These are phyloP conservation scores for Hypotaenidia philippensis DNA, from an alignment of 2,797 vertebrate genomes.

Conservation along the genomic window DNA sequence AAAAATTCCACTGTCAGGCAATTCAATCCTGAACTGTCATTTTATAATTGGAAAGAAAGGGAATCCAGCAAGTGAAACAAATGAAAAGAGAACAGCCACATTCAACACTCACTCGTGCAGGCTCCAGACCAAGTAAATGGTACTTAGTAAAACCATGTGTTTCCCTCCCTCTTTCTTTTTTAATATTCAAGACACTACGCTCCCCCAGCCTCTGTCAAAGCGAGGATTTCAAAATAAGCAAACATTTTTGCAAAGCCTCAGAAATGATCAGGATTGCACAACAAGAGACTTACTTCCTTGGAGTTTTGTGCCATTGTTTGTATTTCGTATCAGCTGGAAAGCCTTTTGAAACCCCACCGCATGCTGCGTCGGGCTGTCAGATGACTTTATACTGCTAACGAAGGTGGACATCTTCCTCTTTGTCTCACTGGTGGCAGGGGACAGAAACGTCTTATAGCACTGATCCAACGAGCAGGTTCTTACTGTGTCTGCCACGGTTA, in stretches of 20 bases:
- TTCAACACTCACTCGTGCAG: background rate
- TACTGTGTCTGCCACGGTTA: conserved; percentile 91
- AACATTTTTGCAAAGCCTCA: background rate
- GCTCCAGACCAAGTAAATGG: background rate
- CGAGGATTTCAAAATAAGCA: background rate
- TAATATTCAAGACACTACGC: background rate
- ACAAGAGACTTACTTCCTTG: conserved; percentile 86
- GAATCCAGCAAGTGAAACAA: background rate
- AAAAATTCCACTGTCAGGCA: background rate
- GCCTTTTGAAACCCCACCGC: conserved; percentile 94
- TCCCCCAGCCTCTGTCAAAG: background rate
- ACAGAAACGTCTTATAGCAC: conserved; percentile 96
- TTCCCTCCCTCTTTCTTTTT: background rate
- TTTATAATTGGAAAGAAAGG: background rate
- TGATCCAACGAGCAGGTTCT: conserved; percentile 95
- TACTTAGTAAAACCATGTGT: background rate
- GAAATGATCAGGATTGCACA: background rate
- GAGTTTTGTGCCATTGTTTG: conserved; percentile 88
- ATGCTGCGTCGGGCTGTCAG: conserved; percentile 92
- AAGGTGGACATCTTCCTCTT: conserved; percentile 98
- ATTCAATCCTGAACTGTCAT: background rate
- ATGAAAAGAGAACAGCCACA: background rate
- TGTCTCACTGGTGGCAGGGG: conserved; percentile 96
- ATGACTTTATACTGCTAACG: conserved; percentile 90
- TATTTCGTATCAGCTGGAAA: conserved; percentile 94